Percentiles rank a stretch among this genome's conserved stretches.
Conservation (phyloP, 2,113 vertebrate genomes). For the Oreochromis niloticus region DNA sequence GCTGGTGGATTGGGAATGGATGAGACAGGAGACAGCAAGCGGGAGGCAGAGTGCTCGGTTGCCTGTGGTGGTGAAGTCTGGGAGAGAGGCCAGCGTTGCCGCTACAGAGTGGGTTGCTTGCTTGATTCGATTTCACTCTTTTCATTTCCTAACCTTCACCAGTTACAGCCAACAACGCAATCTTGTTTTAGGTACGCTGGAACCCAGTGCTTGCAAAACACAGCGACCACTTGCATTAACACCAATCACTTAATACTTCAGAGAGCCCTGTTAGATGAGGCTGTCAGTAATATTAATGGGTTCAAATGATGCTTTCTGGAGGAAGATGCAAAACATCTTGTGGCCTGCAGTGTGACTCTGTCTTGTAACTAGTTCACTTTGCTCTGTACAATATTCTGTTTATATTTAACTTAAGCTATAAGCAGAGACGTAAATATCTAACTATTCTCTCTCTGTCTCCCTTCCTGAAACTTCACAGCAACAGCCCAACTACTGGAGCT, state of each 20-base stretch:
- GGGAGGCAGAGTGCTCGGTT: neutral
- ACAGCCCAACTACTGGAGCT: conserved; percentile 99
- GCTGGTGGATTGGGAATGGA: neutral
- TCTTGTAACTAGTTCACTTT: neutral
- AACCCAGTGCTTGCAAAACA: neutral
- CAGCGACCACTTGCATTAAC: neutral
- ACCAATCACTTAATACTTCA: conserved; percentile 12
- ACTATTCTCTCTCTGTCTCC: conserved; percentile 8
- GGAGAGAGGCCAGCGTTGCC: conserved; percentile 28
- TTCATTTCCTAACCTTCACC: conserved; percentile 44
- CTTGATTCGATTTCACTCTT: conserved; percentile 52
- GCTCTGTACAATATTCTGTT: neutral
- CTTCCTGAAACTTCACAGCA: conserved; percentile 56
- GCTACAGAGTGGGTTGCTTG: conserved; percentile 33
- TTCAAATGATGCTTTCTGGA: neutral
- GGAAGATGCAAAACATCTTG: neutral
- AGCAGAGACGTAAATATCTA: neutral
- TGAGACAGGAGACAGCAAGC: neutral
- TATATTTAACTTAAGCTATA: neutral
- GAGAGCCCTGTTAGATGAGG: neutral
- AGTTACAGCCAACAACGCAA: neutral
- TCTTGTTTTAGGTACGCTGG: conserved; percentile 20
- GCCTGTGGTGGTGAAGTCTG: conserved; percentile 29
- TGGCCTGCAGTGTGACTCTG: neutral
- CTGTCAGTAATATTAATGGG: neutral